Base-by-base conservation (phyloP, 2,113 vertebrate species). In the Oryzias curvinotus region DNA sequence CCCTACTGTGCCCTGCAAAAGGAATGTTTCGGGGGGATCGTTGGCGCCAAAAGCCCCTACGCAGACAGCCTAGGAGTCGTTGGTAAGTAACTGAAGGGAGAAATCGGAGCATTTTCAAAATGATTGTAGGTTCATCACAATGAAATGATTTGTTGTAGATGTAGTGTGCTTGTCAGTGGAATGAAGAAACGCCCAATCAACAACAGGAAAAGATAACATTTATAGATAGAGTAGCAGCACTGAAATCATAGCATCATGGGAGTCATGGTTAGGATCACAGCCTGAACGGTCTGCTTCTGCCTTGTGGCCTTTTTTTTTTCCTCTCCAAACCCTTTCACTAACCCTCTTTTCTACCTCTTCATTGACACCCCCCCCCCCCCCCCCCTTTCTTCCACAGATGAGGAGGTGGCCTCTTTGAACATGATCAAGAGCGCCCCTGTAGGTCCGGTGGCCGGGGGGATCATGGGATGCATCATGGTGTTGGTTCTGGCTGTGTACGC, bases 401-500 rank as follows among this genome's bases (percentile, higher is more conserved):
- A 99, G 14, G 97, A 98, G 57, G 96, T 96, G 12, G 93, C 95
- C 1, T 93, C 96, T 8, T 70, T 98, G 76, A 98, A 95, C 86
- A 98, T 98, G 96, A 97, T 99, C 64, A 98, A 98, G 83, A 98
- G 96, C 0, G 97, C 97, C 7, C 97, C 97, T 0, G 92, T 99
- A 17, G 97, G 97, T 19, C 97, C 97, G 0, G 97, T 99, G 28
- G 97, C 97, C 0, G 97, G 97, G 44, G 97, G 97, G 13, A 98
- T 99, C 50, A 98, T 99, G 97, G 97, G 97, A 63, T 97, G 96
- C 73, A 97, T 98, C 68, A 98, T 99, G 97, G 97, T 99, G 62
- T 84, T 98, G 48, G 97, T 98, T 62, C 89, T 99, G 25, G 97
- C 95, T 0, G 96, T 99, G 42, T 99, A 99, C 0, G 97, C 96